These are phyloP conservation scores for Leptonema lineaticorne DNA, from an alignment of 1,140 invertebrate genomes.

Conservation along the genomic window DNA sequence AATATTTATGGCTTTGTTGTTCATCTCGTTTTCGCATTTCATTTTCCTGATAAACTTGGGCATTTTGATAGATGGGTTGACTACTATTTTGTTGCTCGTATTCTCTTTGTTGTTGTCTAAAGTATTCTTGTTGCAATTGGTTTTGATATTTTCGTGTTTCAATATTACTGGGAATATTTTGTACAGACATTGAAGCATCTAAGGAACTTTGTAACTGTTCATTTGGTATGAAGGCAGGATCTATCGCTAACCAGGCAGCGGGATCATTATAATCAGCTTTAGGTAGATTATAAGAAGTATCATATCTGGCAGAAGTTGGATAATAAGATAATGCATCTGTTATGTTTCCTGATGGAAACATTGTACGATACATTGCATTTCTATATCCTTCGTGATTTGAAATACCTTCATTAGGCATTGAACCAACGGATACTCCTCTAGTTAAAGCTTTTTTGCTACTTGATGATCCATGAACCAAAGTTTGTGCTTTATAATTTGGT, in stretches of 20 bases:
- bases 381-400: constrained; percentile 68
- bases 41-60: constrained; percentile 46
- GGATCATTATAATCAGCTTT: constrained; percentile 60
- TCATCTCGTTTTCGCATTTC: constrained; percentile 48
- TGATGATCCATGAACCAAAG: constrained; percentile 51
- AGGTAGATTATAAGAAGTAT: constrained; percentile 60
- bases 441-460: constrained; percentile 48
- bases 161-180: constrained; percentile 57
- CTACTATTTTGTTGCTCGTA: constrained; percentile 37
- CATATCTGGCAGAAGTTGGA: constrained; percentile 68
- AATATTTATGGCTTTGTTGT: constrained; percentile 46
- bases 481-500: constrained; percentile 57
- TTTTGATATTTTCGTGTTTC: constrained; percentile 61
- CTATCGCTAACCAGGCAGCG: constrained; percentile 59
- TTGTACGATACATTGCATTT: constrained; percentile 62
- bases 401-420: constrained; percentile 56
- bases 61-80: constrained; percentile 49
- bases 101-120: constrained; percentile 55
- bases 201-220: constrained; percentile 62
- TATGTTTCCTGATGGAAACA: constrained; percentile 70
- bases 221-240: constrained; percentile 58
- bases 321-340: constrained; percentile 76
- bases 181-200: constrained; percentile 62
- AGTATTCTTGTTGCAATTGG: constrained; percentile 59
- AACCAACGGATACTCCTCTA: constrained; percentile 58